Conservation (phyloP, 2,797 vertebrate genomes). For the Rhabdomys pumilio region DNA sequence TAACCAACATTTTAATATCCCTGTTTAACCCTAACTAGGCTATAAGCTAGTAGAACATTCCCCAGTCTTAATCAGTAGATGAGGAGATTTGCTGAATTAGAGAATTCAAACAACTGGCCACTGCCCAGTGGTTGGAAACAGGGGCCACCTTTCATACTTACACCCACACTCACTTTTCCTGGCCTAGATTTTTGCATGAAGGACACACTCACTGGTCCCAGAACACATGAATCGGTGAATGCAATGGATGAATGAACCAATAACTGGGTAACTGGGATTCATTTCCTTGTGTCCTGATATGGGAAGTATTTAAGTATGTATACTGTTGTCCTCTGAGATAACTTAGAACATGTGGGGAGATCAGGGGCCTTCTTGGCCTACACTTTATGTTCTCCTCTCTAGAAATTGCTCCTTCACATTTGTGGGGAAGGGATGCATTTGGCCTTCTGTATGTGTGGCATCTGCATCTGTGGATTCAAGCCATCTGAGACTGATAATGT, state of each 20-base stretch:
- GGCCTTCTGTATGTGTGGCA: neutral
- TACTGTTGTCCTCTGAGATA: neutral
- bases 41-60: neutral
- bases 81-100: neutral
- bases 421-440: neutral
- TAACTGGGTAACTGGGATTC: neutral
- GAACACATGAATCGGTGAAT: neutral
- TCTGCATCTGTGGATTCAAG: neutral
- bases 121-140: neutral
- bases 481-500: neutral
- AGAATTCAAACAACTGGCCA: neutral
- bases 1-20: neutral
- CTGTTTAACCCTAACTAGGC: neutral
- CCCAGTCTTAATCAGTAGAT: neutral
- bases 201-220: neutral
- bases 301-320: neutral
- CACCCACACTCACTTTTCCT: fast-evolving
- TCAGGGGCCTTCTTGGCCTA: neutral
- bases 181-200: neutral
- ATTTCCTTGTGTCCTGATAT: too few species aligned
- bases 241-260: neutral
- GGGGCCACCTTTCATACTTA: neutral
- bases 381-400: neutral
- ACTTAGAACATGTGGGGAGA: neutral
- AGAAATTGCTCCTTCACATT: neutral